These are phyloP conservation scores for Drosophila tristis DNA, from an alignment of 1,140 invertebrate species.

Conservation along the genomic window DNA sequence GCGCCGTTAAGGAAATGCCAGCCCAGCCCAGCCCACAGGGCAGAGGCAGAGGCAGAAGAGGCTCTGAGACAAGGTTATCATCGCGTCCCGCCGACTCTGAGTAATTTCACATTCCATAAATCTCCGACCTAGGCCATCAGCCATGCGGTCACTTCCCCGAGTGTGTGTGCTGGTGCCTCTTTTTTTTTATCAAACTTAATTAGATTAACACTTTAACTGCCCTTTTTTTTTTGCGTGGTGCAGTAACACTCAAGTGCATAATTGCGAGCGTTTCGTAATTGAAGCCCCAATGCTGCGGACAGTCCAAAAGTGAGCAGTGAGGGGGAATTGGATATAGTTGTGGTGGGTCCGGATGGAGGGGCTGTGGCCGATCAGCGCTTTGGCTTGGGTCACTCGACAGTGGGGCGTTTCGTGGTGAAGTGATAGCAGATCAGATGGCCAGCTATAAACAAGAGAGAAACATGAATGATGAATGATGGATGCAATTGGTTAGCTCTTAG, in stretches of 20 bases:
- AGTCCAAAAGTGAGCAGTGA: slow-evolving; percentile 37
- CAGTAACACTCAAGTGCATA: slow-evolving; percentile 54
- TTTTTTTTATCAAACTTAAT: slow-evolving; percentile 64
- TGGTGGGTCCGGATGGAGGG: too few relatives aligned
- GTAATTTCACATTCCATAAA: slow-evolving; percentile 23
- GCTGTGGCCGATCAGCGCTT: not conserved
- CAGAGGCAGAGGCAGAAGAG: not conserved
- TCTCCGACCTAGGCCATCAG: slow-evolving; percentile 58
- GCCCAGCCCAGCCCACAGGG: not conserved
- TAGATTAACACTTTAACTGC: slow-evolving; percentile 67
- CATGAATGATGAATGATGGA: not conserved
- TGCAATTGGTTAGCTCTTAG: too few relatives aligned
- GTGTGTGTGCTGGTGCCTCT: slow-evolving; percentile 8
- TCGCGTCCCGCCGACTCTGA: not conserved
- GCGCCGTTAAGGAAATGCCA: slow-evolving; percentile 7
- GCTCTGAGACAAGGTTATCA: slow-evolving; percentile 30
- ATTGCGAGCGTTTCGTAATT: slow-evolving; percentile 67
- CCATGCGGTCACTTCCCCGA: slow-evolving; percentile 46
- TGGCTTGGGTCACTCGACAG: slow-evolving; percentile 10
- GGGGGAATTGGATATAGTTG: slow-evolving; percentile 8
- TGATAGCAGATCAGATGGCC: not conserved
- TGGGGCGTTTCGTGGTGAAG: not conserved
- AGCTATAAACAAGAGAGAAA: slow-evolving; percentile 25
- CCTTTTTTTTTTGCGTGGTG: not conserved
- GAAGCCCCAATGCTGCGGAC: slow-evolving; percentile 41